phyloP scores from a whole-genome alignment of 1,140 invertebrate species.

The Lordiphosa stackelbergi region DNA sequence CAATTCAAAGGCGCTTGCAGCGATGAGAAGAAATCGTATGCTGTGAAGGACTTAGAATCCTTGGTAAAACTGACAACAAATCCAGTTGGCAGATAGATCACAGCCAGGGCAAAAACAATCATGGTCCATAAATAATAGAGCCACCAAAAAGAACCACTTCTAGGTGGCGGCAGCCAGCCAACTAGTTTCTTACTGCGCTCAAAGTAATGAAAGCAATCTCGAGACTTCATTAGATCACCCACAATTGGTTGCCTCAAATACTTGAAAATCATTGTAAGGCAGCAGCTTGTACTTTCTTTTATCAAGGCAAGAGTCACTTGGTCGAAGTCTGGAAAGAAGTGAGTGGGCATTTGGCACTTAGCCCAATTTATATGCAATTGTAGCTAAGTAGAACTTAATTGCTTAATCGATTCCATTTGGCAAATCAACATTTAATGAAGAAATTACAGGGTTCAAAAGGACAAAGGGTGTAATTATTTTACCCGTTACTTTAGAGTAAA shows the following conservation, averaged over 20 bases:
- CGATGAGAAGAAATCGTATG: constrained; percentile 23
- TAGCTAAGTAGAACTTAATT: too few species aligned
- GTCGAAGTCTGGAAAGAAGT: too few species aligned
- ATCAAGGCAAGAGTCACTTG: background rate
- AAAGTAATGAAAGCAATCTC: constrained; percentile 6
- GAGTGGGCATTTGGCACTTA: too few species aligned
- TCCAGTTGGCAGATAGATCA: constrained; percentile 18
- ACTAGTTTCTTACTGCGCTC: background rate
- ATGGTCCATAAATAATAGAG: constrained; percentile 20
- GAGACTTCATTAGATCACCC: constrained; percentile 3
- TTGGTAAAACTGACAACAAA: constrained; percentile 21
- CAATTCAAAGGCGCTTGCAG: constrained; percentile 23
- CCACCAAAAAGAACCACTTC: constrained; percentile 15
- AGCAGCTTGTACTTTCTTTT: too few species aligned
- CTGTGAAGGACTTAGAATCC: constrained; percentile 23
- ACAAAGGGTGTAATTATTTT: too few species aligned
- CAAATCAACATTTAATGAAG: too few species aligned
- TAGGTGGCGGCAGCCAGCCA: constrained; percentile 1
- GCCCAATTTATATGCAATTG: too few species aligned
- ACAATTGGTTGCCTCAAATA: background rate
- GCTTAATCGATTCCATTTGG: too few species aligned
- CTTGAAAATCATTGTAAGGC: background rate
- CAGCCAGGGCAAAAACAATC: background rate
- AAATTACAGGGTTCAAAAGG: too few species aligned
- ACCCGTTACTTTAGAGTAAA: too few species aligned